Conservation (phyloP, 2,888 invertebrate genomes). For the Zygaena filipendulae region DNA sequence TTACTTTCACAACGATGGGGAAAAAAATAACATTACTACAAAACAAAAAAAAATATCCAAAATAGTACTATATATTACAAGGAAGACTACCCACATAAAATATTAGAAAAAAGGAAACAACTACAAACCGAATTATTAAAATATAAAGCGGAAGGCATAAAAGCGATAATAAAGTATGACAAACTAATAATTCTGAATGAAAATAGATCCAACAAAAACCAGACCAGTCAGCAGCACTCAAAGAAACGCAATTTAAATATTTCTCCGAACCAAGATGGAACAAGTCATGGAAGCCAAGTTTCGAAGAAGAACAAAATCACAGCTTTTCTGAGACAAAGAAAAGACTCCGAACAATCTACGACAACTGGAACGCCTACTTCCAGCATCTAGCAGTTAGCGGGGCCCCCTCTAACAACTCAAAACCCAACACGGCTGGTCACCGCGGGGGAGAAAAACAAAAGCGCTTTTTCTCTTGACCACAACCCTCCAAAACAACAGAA, state of each 20-base stretch:
- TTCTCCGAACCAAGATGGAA: not conserved
- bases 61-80: not conserved
- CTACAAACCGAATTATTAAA: not conserved
- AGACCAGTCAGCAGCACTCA: not conserved
- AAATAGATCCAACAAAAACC: not conserved
- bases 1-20: slow-evolving; percentile 2
- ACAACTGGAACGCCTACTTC: not conserved
- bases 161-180: slow-evolving; percentile 1
- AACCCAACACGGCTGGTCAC: slow-evolving; percentile 11
- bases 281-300: not conserved
- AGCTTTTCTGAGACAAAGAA: not conserved
- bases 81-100: not conserved
- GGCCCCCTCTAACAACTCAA: not conserved
- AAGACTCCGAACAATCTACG: not conserved
- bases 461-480: slow-evolving; percentile 7
- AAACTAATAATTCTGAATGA: not conserved
- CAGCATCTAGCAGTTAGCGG: not conserved
- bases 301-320: not conserved
- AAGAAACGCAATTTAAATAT: not conserved
- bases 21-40: slow-evolving; percentile 1
- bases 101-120: not conserved
- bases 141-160: slow-evolving; percentile 1
- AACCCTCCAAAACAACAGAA: slow-evolving; percentile 12
- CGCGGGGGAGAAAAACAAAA: slow-evolving; percentile 9
- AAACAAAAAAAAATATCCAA: not conserved